A percentile compares a stretch with the other conserved stretches of the same genome.
phyloP scores from a whole-genome alignment of 2,888 invertebrate genomes.

The Nycteola revayana region DNA sequence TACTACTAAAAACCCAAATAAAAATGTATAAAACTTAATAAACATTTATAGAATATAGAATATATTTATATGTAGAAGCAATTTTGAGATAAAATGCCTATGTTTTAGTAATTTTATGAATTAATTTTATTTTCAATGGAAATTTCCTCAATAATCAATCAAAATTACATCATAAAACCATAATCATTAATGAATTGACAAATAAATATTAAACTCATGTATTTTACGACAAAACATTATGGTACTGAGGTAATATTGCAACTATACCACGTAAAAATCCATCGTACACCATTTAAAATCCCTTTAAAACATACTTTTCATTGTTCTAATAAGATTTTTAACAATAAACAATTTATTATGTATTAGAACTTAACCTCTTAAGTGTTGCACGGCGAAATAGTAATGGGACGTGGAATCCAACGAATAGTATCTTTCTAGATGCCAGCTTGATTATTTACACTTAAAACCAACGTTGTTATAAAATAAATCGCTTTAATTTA shows the following conservation, averaged over 20 bases:
- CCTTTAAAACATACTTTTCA: not conserved
- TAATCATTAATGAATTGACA: too few relatives aligned
- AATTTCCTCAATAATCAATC: too few relatives aligned
- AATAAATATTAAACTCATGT: not conserved
- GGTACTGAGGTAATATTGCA: not conserved
- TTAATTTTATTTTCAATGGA: too few relatives aligned
- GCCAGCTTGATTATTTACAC: conserved; percentile 62
- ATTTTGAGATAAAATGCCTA: too few relatives aligned
- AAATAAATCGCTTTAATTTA: not conserved
- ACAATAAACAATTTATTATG: not conserved
- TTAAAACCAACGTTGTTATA: not conserved
- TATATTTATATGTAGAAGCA: too few relatives aligned
- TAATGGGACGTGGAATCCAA: conserved; percentile 63
- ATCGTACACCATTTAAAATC: not conserved
- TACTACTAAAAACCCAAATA: too few relatives aligned
- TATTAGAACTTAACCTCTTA: conserved; percentile 59
- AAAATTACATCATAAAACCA: too few relatives aligned
- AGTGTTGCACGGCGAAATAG: conserved; percentile 42
- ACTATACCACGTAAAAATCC: not conserved
- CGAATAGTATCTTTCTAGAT: conserved; percentile 59
- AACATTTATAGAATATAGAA: too few relatives aligned
- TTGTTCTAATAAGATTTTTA: not conserved
- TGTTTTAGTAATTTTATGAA: too few relatives aligned
- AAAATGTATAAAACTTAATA: too few relatives aligned
- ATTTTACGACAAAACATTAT: not conserved